Conservation (phyloP, 2,797 vertebrate genomes). For the Hyperoplus immaculatus region DNA sequence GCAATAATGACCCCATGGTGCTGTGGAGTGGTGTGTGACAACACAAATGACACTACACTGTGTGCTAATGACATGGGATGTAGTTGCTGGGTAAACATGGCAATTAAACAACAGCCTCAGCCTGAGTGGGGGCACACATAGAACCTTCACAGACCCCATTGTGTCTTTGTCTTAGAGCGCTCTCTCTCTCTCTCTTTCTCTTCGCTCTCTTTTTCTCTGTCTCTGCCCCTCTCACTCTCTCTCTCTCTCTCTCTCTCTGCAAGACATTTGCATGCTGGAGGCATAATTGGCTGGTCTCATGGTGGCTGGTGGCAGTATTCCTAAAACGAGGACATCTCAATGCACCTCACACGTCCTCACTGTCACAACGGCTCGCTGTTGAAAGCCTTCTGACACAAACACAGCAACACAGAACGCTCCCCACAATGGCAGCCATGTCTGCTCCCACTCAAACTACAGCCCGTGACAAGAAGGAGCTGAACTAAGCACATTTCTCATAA, state of each 20-base stretch:
- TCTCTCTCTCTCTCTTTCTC: constrained; percentile 58
- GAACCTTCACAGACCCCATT: constrained; percentile 83
- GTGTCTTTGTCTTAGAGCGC: constrained; percentile 81
- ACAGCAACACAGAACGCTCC: constrained; percentile 90
- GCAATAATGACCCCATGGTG: constrained; percentile 86
- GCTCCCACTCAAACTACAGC: constrained; percentile 89
- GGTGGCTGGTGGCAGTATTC: constrained; percentile 89
- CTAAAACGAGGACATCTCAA: constrained; percentile 97
- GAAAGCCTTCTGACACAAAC: constrained; percentile 97
- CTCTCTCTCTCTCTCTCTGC: constrained; percentile 51
- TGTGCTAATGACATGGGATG: constrained; percentile 87
- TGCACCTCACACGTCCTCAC: constrained; percentile 92
- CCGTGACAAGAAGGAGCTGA: constrained; percentile 89
- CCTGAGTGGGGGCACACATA: constrained; percentile 80
- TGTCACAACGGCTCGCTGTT: constrained; percentile 91
- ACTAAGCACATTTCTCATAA: constrained; percentile 86
- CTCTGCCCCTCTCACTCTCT: constrained; percentile 57
- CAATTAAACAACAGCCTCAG: constrained; percentile 87
- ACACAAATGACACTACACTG: constrained; percentile 86
- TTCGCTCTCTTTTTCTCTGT: constrained; percentile 39
- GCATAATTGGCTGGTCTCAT: constrained; percentile 90
- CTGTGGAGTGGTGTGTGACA: constrained; percentile 82
- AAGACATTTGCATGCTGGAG: constrained; percentile 88
- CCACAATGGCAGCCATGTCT: constrained; percentile 93
- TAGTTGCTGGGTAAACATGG: constrained; percentile 86